These are phyloP conservation scores for Parnassius orleans DNA, from an alignment of 2,888 invertebrate species.

Conservation along the genomic window DNA sequence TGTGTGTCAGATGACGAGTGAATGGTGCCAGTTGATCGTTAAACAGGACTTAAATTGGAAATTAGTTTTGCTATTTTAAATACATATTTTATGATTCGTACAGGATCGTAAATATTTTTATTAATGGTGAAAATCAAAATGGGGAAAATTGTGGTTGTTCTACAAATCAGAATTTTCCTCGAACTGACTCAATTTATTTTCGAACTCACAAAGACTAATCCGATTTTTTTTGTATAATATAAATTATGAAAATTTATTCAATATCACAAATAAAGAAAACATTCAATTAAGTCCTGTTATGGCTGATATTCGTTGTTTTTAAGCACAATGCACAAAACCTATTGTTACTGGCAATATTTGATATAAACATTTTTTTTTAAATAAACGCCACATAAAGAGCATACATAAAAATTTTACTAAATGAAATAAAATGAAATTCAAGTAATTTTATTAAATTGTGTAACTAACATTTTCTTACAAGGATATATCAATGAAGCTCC, in stretches of 20 bases:
- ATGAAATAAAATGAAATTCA: too few species aligned
- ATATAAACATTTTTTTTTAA: not conserved
- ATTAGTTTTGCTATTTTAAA: not conserved
- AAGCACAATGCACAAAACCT: slow-evolving; percentile 15
- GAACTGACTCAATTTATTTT: not conserved
- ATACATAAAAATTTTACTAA: too few species aligned
- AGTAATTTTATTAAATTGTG: slow-evolving; percentile 29
- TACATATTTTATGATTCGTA: too few species aligned
- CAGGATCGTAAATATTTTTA: not conserved
- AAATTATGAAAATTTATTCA: too few species aligned
- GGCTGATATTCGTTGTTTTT: slow-evolving; percentile 4
- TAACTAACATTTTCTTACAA: slow-evolving; percentile 71
- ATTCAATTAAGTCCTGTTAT: slow-evolving; percentile 16
- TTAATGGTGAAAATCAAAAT: not conserved
- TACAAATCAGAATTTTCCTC: not conserved
- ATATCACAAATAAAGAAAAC: too few species aligned
- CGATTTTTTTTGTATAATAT: too few species aligned
- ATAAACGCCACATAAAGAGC: not conserved
- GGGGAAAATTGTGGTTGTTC: not conserved
- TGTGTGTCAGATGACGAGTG: slow-evolving; percentile 47
- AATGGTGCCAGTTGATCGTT: slow-evolving; percentile 43
- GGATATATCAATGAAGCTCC: slow-evolving; percentile 48
- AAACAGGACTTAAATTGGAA: slow-evolving; percentile 29
- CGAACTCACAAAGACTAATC: slow-evolving; percentile 11
- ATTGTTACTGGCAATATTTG: slow-evolving; percentile 15